Evolutionary conservation across 2,113 vertebrate species (phyloP), one percentile per base, ranked within the genome.

Genomic region (Micromys minutus): DNA sequence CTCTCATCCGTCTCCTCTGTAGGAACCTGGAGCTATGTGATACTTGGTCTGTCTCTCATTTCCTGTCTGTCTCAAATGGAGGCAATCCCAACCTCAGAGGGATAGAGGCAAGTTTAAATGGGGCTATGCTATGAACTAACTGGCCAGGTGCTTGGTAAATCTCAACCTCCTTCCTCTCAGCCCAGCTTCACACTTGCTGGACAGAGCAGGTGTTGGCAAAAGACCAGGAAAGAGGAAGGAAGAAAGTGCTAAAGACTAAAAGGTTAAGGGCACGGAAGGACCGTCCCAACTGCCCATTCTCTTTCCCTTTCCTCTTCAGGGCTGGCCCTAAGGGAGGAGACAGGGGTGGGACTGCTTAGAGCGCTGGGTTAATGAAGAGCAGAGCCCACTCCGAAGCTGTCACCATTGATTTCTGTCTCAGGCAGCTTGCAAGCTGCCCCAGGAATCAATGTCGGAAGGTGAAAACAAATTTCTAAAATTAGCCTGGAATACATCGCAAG

Each of bases 381-480:
- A 1, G 24, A 39, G 75, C 94, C 96, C 92, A 96, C 97, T 94
- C 67, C 0, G 2, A 72, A 47, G 71, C 94, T 97, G 97, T 97
- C 96, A 97, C 94, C 95, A 96, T 96, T 96, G 97, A 97, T 97
- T 96, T 97, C 93, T 96, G 4, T 96, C 97, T 81, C 77, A 90
- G 88, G 96, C 81, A 95, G 95, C 96, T 97, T 96, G 97, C 77
- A 94, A 97, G 97, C 95, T 96, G 96, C 95, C 94, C 96, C 61
- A 96, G 95, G 95, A 97, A 97, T 97, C 97, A 96, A 96, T 97
- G 97, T 97, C 50, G 72, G 96, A 97, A 97, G 96, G 97, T 97
- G 97, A 96, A 97, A 97, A 97, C 96, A 97, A 97, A 97, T 97
- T 97, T 97, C 97, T 96, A 97, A 97, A 97, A 97, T 97, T 97